Base-by-base conservation (phyloP, 2,888 invertebrate genomes). In the Neoaliturus tenellus region DNA sequence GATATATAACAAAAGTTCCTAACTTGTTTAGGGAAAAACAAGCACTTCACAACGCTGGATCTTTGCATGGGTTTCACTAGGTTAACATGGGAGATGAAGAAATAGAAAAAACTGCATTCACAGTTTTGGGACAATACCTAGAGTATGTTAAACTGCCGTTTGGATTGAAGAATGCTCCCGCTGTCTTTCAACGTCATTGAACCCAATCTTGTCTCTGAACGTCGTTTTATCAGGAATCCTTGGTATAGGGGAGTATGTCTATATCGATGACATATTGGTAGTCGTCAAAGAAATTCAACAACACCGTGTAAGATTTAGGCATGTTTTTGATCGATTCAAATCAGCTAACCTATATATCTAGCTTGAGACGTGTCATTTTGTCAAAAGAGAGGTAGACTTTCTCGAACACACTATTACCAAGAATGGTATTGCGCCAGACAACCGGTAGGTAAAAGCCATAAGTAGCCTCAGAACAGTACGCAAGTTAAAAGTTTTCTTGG, bases 401-500 rank as follows among this genome's bases (percentile, higher is more conserved):
- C 58, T 87, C 6, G 86, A 85, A 35, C 87, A 87, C 33, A 23
- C 81, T 0, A 82, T 86, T 0, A 81, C 85, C 0, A n/a, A 58
- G 5, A 31, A 85, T 0, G 86, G 84, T 8, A 75, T 87, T 5
- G 25, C 41, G 20, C 85, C 84, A 0, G 39, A 39, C 5, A 5
- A 39, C 12, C 39, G 39, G 39, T 8, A 39, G 39, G 39, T 83
- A 0, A 20, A 71, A 58, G 75, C 80, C 3, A 20, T 86, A 0
- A 28, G 33, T 3, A 10, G 5, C 86, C 86, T 0, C 80, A 75
- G 23, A 84, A 80, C 73, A 67, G 48, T 0, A 86, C 73, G 55
- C n/a, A n/a, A n/a, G n/a, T n/a, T n/a, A n/a, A n/a, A n/a, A n/a
- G n/a, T n/a, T n/a, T n/a, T n/a, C n/a, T n/a, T n/a, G n/a, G n/a